These are phyloP conservation scores for Aphyosemion australe DNA, from an alignment of 2,113 vertebrate genomes.

Conservation along the genomic window DNA sequence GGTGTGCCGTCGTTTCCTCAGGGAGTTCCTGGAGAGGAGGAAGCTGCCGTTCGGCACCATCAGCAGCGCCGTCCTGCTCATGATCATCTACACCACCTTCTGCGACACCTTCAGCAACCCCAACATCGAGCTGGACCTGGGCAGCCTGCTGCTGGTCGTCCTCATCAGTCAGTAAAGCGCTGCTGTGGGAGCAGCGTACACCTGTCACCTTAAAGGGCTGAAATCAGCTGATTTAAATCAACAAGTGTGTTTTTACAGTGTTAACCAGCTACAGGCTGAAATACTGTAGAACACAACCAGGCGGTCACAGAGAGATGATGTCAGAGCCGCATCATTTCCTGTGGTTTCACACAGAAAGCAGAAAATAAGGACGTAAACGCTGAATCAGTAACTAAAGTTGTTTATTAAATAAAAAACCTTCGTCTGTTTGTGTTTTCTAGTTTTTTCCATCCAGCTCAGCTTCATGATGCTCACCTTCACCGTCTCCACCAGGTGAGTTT, in stretches of 20 bases:
- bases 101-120: conserved; percentile 96
- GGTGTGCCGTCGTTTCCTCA: conserved; percentile 89
- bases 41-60: conserved; percentile 90
- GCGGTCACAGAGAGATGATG: too few relatives aligned
- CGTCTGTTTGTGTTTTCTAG: conserved; percentile 68
- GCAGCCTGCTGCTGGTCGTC: conserved; percentile 88
- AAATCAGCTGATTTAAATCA: too few relatives aligned
- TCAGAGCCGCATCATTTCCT: too few relatives aligned
- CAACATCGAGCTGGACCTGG: conserved; percentile 88
- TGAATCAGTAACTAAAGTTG: too few relatives aligned
- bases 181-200: too few relatives aligned
- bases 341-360: too few relatives aligned
- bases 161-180: conserved; percentile 85
- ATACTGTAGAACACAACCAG: too few relatives aligned
- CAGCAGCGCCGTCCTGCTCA: conserved; percentile 95
- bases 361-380: too few relatives aligned
- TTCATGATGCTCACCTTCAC: conserved; percentile 96
- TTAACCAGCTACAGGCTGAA: too few relatives aligned
- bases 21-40: conserved; percentile 90
- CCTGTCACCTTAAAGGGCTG: too few relatives aligned
- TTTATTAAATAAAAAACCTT: too few relatives aligned
- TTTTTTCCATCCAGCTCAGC: conserved; percentile 93
- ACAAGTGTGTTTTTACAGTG: background rate
- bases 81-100: conserved; percentile 99
- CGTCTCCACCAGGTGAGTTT: conserved; percentile 88